Conservation (phyloP, 2,113 vertebrate species). For the Cyanoderma ruficeps region DNA sequence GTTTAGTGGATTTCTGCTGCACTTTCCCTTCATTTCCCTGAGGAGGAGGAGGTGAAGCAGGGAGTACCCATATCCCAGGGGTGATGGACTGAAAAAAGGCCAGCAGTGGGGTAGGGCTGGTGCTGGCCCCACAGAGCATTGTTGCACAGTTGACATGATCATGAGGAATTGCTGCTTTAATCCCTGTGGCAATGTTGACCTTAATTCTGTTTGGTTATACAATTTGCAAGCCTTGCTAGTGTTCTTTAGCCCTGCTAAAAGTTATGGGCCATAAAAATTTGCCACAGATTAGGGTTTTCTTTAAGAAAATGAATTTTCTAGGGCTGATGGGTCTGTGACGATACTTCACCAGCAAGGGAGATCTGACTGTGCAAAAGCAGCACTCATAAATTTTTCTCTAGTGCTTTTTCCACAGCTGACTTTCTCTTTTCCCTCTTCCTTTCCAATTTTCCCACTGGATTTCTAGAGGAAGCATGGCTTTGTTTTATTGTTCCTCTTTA, state of each 20-base stretch:
- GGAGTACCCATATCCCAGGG: background rate
- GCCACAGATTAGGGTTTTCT: background rate
- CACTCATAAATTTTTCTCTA: background rate
- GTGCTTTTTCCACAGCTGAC: background rate
- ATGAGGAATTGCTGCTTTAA: constrained; percentile 12
- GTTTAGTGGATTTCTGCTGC: background rate
- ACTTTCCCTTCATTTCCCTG: background rate
- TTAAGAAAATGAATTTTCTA: background rate
- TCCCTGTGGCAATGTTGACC: constrained; percentile 35
- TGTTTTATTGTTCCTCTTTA: background rate
- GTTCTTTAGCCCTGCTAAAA: background rate
- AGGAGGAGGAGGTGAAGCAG: background rate
- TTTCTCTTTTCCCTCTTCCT: background rate
- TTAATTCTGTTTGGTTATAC: constrained; percentile 46
- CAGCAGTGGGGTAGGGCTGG: background rate
- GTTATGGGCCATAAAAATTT: background rate
- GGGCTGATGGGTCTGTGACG: background rate
- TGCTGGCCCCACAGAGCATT: background rate
- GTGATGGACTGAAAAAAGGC: background rate
- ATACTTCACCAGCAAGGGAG: background rate
- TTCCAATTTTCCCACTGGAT: background rate
- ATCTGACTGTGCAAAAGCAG: background rate
- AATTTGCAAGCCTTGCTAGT: background rate
- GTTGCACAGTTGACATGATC: background rate
- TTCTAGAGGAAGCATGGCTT: background rate